Base-by-base conservation (phyloP, 1,140 invertebrate genomes). In the Drosophila kohkoa region DNA sequence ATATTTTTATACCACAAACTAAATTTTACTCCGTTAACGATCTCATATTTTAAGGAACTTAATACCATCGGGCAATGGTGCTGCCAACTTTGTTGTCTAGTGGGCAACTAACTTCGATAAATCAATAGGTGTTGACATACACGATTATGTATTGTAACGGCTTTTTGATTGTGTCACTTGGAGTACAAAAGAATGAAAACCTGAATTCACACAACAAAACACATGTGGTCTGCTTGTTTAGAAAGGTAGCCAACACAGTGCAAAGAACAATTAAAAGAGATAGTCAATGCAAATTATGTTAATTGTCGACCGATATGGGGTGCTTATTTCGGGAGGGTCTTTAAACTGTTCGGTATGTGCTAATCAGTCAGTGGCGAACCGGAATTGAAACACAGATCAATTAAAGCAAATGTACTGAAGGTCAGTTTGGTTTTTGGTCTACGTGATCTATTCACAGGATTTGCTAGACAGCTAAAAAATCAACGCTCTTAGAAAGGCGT, bases 231-330 rank as follows among this genome's bases (percentile, higher is more conserved):
- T 52, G 62, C 13, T 28, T 35, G 52, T 66, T 80, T 87, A 77
- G 82, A 87, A 87, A 87, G 83, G 82, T 63, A 58, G 67, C 15
- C 35, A 73, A 48, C 54, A 48, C 54, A 45, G 58, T 35, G n/a
- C 38, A 38, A 43, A 79, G 58, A 87, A 76, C 83, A 87, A 88
- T 88, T 87, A 88, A 87, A 80, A 83, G 76, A 72, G 75, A 81
- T 78, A 88, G 72, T 79, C 64, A 87, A 82, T 77, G 55, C 66
- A 79, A 87, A 83, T 88, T 75, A 87, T 88, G 76, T 74, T 87
- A 87, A 87, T 87, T 87, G 73, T 76, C 35, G 35, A 38, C 35
- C 35, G 35, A 52, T 25, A 52, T 20, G 32, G 51, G 25, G 32
- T 30, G 49, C 43, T 69, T 51, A 58, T 65, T 64, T 77, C n/a